Percentiles rank a stretch among this genome's conserved stretches.
Evolutionary conservation across 2,113 vertebrate species (phyloP).

Genomic region (Microtus pennsylvanicus): DNA sequence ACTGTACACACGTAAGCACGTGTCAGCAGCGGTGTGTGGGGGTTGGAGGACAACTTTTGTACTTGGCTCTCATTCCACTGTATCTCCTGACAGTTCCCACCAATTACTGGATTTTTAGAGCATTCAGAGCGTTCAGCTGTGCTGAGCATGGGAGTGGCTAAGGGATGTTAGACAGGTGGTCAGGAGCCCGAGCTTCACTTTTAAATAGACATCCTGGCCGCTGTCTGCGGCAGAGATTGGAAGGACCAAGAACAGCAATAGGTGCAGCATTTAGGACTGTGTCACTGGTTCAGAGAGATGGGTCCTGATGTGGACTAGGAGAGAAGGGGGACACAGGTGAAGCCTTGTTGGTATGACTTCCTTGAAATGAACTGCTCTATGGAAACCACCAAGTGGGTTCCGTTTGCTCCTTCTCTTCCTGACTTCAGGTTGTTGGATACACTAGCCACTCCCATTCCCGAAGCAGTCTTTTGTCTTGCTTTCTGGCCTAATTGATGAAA

Average conservation of each 20-base stretch:
- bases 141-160: neutral
- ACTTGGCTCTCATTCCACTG: neutral
- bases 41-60: neutral
- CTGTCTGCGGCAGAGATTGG: neutral
- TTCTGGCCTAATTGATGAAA: slow-evolving; percentile 22
- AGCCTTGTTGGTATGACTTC: neutral
- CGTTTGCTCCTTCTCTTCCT: neutral
- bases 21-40: neutral
- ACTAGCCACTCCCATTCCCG: neutral
- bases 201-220: slow-evolving; percentile 1
- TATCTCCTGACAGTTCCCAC: neutral
- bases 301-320: too few species aligned
- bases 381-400: neutral
- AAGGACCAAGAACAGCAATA: neutral
- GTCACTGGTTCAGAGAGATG: too few species aligned
- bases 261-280: too few species aligned
- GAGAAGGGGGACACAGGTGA: too few species aligned
- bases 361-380: neutral
- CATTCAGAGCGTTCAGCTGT: neutral
- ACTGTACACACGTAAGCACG: neutral
- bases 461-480: slow-evolving; percentile 23
- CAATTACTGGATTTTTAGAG: neutral
- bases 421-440: neutral
- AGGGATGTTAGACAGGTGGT: neutral
- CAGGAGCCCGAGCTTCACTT: neutral